These are phyloP conservation scores for Muschampia plurimacula DNA, from an alignment of 2,888 invertebrate genomes.

Conservation along the genomic window DNA sequence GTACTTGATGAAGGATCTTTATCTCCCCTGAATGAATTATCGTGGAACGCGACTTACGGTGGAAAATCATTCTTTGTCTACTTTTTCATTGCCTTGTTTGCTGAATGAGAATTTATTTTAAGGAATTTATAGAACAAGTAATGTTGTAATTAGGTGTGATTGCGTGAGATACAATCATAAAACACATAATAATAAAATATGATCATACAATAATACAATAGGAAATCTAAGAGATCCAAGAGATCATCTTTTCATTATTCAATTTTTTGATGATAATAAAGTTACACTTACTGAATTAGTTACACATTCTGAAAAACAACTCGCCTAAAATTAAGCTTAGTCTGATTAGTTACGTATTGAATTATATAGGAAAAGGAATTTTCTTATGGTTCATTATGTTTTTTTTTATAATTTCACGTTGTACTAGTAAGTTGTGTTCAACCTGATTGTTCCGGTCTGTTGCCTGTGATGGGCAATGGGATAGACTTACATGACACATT, in stretches of 20 bases:
- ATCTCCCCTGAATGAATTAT: constrained; percentile 31
- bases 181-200: too few relatives aligned
- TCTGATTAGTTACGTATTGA: not conserved
- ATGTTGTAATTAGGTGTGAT: too few relatives aligned
- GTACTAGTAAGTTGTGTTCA: not conserved
- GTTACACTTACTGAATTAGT: too few relatives aligned
- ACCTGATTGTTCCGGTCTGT: constrained; percentile 9
- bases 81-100: not conserved
- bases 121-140: too few relatives aligned
- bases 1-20: constrained; percentile 31
- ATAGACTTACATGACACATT: constrained; percentile 8
- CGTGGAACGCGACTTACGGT: constrained; percentile 6
- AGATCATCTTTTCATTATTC: too few relatives aligned
- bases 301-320: not conserved
- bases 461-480: constrained; percentile 10
- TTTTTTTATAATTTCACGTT: not conserved
- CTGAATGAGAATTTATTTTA: too few relatives aligned
- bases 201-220: too few relatives aligned
- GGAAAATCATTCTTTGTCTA: constrained; percentile 16
- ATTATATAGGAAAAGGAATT: not conserved
- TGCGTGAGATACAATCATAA: not conserved
- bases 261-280: too few relatives aligned
- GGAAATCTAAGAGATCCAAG: too few relatives aligned
- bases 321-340: not conserved
- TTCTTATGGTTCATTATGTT: not conserved